phyloP scores from a whole-genome alignment of 2,888 invertebrate genomes.

The Crepidodera aurea region DNA sequence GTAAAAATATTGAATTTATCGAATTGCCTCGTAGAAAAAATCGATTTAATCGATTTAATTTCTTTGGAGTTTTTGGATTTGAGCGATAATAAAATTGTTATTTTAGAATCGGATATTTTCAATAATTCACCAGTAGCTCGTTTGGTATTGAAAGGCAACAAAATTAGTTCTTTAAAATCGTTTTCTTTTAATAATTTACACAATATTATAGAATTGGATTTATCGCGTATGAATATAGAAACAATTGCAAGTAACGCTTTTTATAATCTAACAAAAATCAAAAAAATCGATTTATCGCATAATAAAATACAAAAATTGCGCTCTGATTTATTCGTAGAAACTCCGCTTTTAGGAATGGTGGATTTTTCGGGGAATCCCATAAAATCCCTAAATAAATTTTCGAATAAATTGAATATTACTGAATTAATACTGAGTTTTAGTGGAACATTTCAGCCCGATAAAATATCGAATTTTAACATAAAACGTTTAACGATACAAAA shows the following conservation, averaged over 20 bases:
- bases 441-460: not conserved
- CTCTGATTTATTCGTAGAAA: conserved; percentile 1
- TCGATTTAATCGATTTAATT: conserved; percentile 1
- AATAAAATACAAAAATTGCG: conserved; percentile 6
- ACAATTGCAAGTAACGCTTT: conserved; percentile 7
- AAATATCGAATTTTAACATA: conserved; percentile 17
- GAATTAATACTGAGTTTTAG: conserved; percentile 3
- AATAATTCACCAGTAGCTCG: not conserved
- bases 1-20: conserved; percentile 8
- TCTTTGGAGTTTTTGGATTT: conserved; percentile 8
- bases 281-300: conserved; percentile 10
- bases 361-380: conserved; percentile 15
- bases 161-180: not conserved
- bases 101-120: conserved; percentile 7
- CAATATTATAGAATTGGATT: conserved; percentile 1
- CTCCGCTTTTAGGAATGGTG: not conserved
- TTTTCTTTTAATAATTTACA: conserved; percentile 4
- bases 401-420: conserved; percentile 12
- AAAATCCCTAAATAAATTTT: not conserved
- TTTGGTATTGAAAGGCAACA: conserved; percentile 12
- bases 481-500: conserved; percentile 13
- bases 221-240: conserved; percentile 5
- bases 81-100: conserved; percentile 1
- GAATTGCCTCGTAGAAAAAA: conserved; percentile 18
- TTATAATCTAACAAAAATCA: not conserved